Evolutionary conservation across 2,797 vertebrate genomes (phyloP).

Genomic region (Leptoclinus maculatus): DNA sequence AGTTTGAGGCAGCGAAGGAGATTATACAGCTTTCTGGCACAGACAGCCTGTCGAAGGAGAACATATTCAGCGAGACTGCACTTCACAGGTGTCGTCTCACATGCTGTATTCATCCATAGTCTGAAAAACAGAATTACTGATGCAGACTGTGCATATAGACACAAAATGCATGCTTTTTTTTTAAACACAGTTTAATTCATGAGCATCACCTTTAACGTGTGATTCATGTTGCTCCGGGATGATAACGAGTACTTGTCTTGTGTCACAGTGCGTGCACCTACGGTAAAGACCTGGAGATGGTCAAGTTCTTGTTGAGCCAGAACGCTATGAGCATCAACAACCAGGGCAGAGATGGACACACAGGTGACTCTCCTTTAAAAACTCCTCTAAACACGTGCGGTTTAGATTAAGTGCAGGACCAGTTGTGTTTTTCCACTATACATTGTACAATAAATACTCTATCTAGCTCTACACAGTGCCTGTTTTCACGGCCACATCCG

Average conservation of each 20-base stretch:
- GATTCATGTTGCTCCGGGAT: conserved; percentile 3
- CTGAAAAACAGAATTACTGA: neutral
- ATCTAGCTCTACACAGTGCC: conserved; percentile 91
- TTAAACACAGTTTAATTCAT: neutral
- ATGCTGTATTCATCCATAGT: neutral
- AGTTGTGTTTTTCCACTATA: neutral
- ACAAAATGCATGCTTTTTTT: neutral
- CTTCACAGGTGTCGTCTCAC: conserved; percentile 91
- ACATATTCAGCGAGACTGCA: conserved; percentile 96
- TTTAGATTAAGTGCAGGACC: neutral
- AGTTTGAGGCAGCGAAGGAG: conserved; percentile 90
- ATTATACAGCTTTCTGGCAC: conserved; percentile 90
- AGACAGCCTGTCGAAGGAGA: conserved; percentile 95
- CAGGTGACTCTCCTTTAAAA: conserved; percentile 82
- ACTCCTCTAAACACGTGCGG: neutral
- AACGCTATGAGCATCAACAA: conserved; percentile 92
- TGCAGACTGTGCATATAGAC: neutral
- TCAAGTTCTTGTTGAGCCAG: conserved; percentile 93
- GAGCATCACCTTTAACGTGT: neutral
- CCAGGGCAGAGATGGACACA: conserved; percentile 96
- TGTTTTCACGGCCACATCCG: conserved; percentile 96
- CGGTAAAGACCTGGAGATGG: conserved; percentile 93
- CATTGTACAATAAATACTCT: neutral
- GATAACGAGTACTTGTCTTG: conserved; percentile 2
- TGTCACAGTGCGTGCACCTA: conserved; percentile 91